These are phyloP conservation scores for Steinernema carpocapsae DNA, from an alignment of 2,888 invertebrate species.

Conservation along the genomic window DNA sequence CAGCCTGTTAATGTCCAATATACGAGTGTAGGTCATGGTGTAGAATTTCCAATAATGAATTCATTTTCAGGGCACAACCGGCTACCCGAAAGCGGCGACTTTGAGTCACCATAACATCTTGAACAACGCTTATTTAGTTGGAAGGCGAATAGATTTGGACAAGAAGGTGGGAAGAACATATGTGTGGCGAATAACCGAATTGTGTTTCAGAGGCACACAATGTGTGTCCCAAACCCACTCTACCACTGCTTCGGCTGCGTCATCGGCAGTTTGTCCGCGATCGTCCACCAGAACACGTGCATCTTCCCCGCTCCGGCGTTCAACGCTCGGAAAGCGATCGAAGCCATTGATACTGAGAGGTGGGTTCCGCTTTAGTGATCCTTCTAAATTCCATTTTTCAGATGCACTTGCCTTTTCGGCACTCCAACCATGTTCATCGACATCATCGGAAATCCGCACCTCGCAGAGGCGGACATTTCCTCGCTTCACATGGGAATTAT, in stretches of 20 bases:
- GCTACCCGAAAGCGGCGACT: slow-evolving; percentile 78
- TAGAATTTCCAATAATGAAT: neutral
- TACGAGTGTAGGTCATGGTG: slow-evolving; percentile 48
- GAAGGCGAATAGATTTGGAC: slow-evolving; percentile 71
- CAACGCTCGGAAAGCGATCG: slow-evolving; percentile 75
- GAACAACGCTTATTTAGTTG: slow-evolving; percentile 79
- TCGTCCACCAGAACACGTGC: slow-evolving; percentile 71
- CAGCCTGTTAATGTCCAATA: slow-evolving; percentile 77
- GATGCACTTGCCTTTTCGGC: slow-evolving; percentile 71
- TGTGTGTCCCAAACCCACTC: slow-evolving; percentile 63
- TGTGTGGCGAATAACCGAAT: neutral
- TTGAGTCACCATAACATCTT: slow-evolving; percentile 77
- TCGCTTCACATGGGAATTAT: slow-evolving; percentile 73
- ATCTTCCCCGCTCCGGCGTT: slow-evolving; percentile 55
- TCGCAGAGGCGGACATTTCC: slow-evolving; percentile 68
- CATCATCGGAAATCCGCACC: slow-evolving; percentile 69
- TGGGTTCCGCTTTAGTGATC: slow-evolving; percentile 64
- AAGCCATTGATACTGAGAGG: slow-evolving; percentile 77
- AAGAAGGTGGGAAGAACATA: slow-evolving; percentile 40
- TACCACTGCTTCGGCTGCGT: slow-evolving; percentile 80
- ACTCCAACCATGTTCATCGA: slow-evolving; percentile 73
- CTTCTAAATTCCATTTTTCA: slow-evolving; percentile 43
- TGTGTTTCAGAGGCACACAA: slow-evolving; percentile 32
- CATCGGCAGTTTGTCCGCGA: slow-evolving; percentile 74
- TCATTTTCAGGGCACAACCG: slow-evolving; percentile 78